Evolutionary conservation across 2,113 vertebrate species (phyloP), one percentile per base, ranked within the genome.

Genomic region (Chrysemys picta): DNA sequence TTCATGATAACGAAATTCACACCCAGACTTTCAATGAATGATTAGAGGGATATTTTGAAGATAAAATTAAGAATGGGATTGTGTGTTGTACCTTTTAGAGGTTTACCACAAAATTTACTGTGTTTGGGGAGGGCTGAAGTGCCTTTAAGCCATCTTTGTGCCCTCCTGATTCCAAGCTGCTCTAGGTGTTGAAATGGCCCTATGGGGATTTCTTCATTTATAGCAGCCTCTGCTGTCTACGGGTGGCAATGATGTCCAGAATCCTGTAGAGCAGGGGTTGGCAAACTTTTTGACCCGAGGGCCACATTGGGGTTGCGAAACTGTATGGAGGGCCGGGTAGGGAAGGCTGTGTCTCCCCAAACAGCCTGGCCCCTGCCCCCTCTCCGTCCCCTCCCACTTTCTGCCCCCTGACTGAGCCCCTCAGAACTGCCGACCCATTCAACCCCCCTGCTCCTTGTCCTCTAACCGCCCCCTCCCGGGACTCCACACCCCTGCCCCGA

Each of bases 31-130:
- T 69, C 56, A 80, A 10, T 88, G 56, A 72, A 56, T 90, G 13
- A 56, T 82, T 89, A 53, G 5, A 91, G 42, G 72, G 11, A 45
- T 22, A 10, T 19, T 72, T n/a, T n/a, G 17, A 72, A 72, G 25
- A 72, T 84, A 38, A 95, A 95, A 86, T 88, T 80, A 93, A 94
- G 56, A 89, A 82, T 45, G 8, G 90, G 45, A 4, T 54, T 76
- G 45, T 76, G 72, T 47, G 38, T 6, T 76, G 11, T 9, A 76
- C 10, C 11, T 76, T 76, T 81, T 86, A 86, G 56, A 2, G 2
- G 38, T 69, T 94, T 82, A 81, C 50, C 38, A 38, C 57, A 87
- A 62, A 86, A 76, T 45, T 13, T 16, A 80, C 50, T 88, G 45
- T 84, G 93, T 79, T 88, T 86, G 27, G 69, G n/a, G 24, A 92